These are phyloP conservation scores for Tetramorium bicarinatum DNA, from an alignment of 2,888 invertebrate genomes.

Conservation along the genomic window DNA sequence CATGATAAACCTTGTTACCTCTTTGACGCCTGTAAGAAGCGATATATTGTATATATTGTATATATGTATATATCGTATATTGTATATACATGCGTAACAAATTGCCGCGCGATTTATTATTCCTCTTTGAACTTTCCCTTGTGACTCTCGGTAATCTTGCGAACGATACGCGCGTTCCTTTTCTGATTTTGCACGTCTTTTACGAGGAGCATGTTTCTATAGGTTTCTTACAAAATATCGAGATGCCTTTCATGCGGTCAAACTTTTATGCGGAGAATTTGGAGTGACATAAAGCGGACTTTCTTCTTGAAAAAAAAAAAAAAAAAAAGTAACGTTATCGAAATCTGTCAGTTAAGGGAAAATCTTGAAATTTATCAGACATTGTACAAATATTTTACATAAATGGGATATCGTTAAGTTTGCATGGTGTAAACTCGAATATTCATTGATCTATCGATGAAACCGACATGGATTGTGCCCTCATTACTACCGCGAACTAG, in stretches of 20 bases:
- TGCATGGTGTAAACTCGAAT: neutral
- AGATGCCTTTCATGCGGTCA: neutral
- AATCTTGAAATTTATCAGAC: neutral
- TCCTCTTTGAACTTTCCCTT: conserved; percentile 37
- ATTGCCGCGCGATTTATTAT: conserved; percentile 52
- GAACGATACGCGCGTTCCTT: conserved; percentile 23
- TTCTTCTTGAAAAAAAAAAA: neutral
- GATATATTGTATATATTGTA: neutral
- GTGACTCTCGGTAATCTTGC: conserved; percentile 30
- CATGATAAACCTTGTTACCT: conserved; percentile 53
- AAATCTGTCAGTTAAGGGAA: neutral
- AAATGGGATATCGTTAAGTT: neutral
- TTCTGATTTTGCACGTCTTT: neutral
- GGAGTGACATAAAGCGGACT: neutral
- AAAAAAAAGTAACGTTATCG: neutral
- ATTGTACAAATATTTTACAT: neutral
- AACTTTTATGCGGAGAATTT: conserved; percentile 20
- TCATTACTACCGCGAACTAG: conserved; percentile 13
- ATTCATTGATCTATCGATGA: conserved; percentile 8
- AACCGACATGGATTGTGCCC: neutral
- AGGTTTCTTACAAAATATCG: neutral
- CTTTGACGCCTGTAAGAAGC: conserved; percentile 47
- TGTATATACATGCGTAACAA: conserved; percentile 7
- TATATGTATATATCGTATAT: neutral
- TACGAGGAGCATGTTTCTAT: neutral